Evolutionary conservation across 2,797 vertebrate genomes (phyloP), one percentile per base, ranked within the genome.

Genomic region (Otolemur crassicaudatus): DNA sequence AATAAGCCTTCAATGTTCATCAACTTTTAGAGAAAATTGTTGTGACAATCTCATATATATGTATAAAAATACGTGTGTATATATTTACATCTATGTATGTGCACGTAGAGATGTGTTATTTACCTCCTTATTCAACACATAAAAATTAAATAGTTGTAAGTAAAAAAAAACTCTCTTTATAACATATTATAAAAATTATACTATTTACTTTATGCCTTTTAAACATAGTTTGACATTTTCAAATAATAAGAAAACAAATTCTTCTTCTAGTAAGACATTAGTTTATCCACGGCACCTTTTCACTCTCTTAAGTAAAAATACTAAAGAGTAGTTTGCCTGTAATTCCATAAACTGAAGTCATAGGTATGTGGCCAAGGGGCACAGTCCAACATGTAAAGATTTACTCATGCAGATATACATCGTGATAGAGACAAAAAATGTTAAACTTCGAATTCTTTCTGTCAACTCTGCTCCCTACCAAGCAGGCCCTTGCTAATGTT

Each of bases 1-100:
- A 90, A 83, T 97, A 98, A 98, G 94, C 97, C 97, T 98, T 98
- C 96, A 97, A 94, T 95, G 91, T 97, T 96, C 88, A 97, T 97
- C 98, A 96, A 97, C 97, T 98, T 98, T 97, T 94, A 97, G 95
- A 98, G 94, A 95, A 34, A 76, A 90, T 96, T 75, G 14, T 98
- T 97, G 82, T 96, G 96, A 7, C 27, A 56, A 49, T 46, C 56
- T 75, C 17, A 20, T 65, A n/a, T n/a, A 67, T 73, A 6, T 43
- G 40, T 43, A 7, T 43, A 43, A 43, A 43, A 43, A 34, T 63
- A 37, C 37, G 31, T 75, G 5, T 43, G n/a, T 53, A 11, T 69
- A 72, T 23, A 34, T 53, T 23, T 56, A 3, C 76, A 0, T 43
- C n/a, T 37, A 67, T 34, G 14, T 11, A 13, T 37, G 34, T 77